A percentile compares a stretch with the other conserved stretches of the same genome.
Conservation (phyloP, 1,140 invertebrate species). For the Conus ventricosus region DNA sequence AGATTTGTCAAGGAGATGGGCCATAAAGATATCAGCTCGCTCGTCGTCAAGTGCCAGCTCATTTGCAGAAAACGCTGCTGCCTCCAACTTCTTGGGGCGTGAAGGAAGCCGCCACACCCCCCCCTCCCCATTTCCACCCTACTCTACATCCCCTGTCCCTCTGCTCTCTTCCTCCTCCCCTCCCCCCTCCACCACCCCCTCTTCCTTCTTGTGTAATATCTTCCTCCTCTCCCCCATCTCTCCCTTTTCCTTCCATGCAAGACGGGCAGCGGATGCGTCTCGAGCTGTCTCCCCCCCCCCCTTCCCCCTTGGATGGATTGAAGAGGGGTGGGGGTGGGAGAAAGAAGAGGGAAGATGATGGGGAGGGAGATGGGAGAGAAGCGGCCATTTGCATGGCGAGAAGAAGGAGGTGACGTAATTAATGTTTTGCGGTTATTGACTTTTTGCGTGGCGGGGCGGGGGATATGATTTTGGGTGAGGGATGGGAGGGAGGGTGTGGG, state of each 20-base stretch:
- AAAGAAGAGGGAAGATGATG: too few species aligned
- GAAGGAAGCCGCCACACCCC: background rate
- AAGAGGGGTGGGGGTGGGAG: too few species aligned
- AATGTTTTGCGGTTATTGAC: slow-evolving; percentile 28
- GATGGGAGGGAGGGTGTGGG: too few species aligned
- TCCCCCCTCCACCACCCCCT: too few species aligned
- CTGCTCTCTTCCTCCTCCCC: too few species aligned
- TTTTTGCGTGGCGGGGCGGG: background rate
- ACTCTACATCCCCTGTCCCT: too few species aligned
- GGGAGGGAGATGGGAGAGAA: background rate
- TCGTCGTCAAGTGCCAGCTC: slow-evolving; percentile 7
- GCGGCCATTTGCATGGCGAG: background rate
- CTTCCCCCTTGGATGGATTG: too few species aligned
- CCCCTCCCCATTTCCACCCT: background rate
- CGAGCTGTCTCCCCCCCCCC: too few species aligned
- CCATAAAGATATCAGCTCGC: slow-evolving; percentile 26
- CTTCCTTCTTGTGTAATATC: too few species aligned
- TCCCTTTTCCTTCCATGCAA: too few species aligned
- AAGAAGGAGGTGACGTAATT: slow-evolving; percentile 2
- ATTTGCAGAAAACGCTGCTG: slow-evolving; percentile 17
- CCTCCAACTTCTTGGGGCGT: background rate
- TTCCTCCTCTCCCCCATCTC: too few species aligned
- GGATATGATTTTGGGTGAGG: background rate
- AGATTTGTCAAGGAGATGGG: slow-evolving; percentile 29
- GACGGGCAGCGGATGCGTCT: too few species aligned